Percentiles rank a stretch among this genome's conserved stretches.
These are phyloP conservation scores for Helicoverpa armigera DNA, from an alignment of 1,140 invertebrate genomes.

Conservation along the genomic window DNA sequence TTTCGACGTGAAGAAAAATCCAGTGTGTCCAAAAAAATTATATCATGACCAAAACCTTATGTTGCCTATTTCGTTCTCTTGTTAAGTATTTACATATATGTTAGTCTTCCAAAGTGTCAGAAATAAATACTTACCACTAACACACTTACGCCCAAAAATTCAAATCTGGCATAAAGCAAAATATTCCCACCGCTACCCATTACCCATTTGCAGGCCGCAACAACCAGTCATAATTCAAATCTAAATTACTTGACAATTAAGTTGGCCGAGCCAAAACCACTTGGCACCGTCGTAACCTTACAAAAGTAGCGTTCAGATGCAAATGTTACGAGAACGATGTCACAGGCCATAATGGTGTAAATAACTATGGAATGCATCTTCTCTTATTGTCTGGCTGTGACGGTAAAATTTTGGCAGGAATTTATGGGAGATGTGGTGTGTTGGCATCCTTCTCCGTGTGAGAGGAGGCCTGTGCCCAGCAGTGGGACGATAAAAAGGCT, in stretches of 20 bases:
- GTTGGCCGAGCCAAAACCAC: conserved; percentile 45
- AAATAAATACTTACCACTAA: neutral
- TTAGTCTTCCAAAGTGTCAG: too few relatives aligned
- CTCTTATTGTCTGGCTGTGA: neutral
- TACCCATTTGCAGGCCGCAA: conserved; percentile 1
- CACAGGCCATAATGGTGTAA: conserved; percentile 12
- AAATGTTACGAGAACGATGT: conserved; percentile 26
- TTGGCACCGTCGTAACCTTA: conserved; percentile 48
- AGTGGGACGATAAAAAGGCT: too few relatives aligned
- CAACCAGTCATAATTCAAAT: conserved; percentile 36
- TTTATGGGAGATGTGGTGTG: neutral
- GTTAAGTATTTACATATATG: too few relatives aligned
- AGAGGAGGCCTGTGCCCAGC: too few relatives aligned
- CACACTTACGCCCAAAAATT: neutral
- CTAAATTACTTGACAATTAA: conserved; percentile 54
- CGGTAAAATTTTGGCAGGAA: neutral
- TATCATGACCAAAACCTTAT: too few relatives aligned
- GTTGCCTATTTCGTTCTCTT: too few relatives aligned
- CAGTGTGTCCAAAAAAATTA: too few relatives aligned
- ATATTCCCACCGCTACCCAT: neutral
- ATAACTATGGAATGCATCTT: conserved; percentile 23
- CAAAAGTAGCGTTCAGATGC: conserved; percentile 44
- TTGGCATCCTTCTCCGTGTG: too few relatives aligned
- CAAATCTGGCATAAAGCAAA: neutral
- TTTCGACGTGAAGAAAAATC: too few relatives aligned